Percentiles rank a stretch among this genome's conserved stretches.
phyloP scores from a whole-genome alignment of 30 jellyfish, hydroid and myxozoan genomes.

The Cassiopea andromeda region DNA sequence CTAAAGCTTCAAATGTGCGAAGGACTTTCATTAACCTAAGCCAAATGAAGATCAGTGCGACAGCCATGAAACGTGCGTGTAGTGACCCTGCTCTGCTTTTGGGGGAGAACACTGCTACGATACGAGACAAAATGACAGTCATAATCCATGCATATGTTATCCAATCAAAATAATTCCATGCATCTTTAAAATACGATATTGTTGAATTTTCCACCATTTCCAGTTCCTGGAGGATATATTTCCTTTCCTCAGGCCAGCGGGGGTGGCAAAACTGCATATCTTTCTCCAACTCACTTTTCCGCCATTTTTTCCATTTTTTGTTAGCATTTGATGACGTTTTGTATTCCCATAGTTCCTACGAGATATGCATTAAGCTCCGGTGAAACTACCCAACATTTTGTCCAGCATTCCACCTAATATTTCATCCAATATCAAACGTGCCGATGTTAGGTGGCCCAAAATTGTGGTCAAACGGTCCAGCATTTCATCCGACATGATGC shows the following conservation, averaged over 20 bases:
- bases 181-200: constrained; percentile 81
- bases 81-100: constrained; percentile 51
- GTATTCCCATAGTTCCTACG: constrained; percentile 92
- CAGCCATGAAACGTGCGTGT: constrained; percentile 86
- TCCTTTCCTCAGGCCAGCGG: constrained; percentile 96
- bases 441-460: no score
- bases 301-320: constrained; percentile 78
- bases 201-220: constrained; percentile 72
- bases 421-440: no score
- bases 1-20: constrained; percentile 82
- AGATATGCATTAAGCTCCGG: not conserved
- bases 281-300: constrained; percentile 70
- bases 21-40: constrained; percentile 82
- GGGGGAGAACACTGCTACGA: constrained; percentile 72
- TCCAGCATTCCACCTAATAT: no score
- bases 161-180: constrained; percentile 97
- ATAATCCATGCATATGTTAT: constrained; percentile 83
- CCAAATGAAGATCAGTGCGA: constrained; percentile 90
- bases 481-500: no score
- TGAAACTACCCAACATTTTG: no score
- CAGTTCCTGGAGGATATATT: constrained; percentile 77
- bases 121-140: constrained; percentile 70
- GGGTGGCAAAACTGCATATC: constrained; percentile 95
- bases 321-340: constrained; percentile 75
- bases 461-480: no score